phyloP scores from a whole-genome alignment of 2,888 invertebrate species.

The Diarsia brunnea region DNA sequence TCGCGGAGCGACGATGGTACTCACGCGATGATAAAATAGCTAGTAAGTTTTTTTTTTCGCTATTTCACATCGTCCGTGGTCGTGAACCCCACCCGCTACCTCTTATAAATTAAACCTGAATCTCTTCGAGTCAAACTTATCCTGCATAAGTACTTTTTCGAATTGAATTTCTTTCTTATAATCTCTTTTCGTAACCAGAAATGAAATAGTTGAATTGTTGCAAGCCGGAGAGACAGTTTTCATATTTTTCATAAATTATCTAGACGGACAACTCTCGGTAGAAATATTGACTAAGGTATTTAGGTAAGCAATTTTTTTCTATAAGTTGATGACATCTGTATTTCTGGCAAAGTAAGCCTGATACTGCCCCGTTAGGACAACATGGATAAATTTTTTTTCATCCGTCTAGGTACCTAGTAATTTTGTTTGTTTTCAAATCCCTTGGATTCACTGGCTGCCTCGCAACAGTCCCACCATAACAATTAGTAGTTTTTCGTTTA shows the following conservation, averaged over 20 bases:
- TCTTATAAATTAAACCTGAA: conserved; percentile 15
- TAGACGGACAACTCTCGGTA: neutral
- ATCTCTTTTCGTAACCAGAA: conserved; percentile 25
- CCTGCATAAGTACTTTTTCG: conserved; percentile 33
- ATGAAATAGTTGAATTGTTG: conserved; percentile 12
- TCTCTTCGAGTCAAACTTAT: conserved; percentile 27
- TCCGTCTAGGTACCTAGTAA: too few species aligned
- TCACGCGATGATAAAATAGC: too few species aligned
- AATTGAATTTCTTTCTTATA: conserved; percentile 54
- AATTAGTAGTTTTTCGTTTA: neutral
- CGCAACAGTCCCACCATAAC: neutral
- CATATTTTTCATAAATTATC: neutral
- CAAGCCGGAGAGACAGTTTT: neutral
- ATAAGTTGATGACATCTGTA: neutral
- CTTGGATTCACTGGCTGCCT: neutral
- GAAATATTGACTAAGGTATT: neutral
- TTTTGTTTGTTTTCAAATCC: neutral
- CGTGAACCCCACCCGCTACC: neutral
- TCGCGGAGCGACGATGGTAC: neutral
- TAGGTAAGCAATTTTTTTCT: neutral
- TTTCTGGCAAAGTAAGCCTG: neutral
- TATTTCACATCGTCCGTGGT: neutral
- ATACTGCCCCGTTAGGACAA: neutral
- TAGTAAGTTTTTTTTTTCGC: too few species aligned
- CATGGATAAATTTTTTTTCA: neutral